phyloP scores from a whole-genome alignment of 2,797 vertebrate genomes.

The Falco biarmicus region DNA sequence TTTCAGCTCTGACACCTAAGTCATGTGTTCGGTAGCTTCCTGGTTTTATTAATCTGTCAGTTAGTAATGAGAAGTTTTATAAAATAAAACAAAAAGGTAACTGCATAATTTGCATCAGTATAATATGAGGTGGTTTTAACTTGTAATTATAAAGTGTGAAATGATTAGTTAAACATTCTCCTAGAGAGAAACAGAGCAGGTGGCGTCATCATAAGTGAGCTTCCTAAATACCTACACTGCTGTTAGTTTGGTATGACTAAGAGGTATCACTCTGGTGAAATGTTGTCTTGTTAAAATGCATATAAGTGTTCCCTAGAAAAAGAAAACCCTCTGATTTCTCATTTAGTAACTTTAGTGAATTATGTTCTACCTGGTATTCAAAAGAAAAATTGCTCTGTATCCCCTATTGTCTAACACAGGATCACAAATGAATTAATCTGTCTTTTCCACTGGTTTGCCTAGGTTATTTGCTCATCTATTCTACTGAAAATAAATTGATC shows the following conservation, averaged over 20 bases:
- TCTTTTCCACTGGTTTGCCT: neutral
- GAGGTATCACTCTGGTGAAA: neutral
- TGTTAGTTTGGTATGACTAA: neutral
- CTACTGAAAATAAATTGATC: neutral
- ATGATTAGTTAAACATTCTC: neutral
- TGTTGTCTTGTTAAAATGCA: neutral
- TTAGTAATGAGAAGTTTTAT: neutral
- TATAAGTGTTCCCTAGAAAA: neutral
- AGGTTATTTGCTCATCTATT: neutral
- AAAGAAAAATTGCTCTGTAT: neutral
- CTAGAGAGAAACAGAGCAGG: neutral
- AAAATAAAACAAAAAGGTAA: neutral
- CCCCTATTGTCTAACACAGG: neutral
- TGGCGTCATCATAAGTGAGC: neutral
- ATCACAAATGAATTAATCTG: neutral
- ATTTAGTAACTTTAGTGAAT: neutral
- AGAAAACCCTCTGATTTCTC: accelerated
- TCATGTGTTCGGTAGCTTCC: neutral
- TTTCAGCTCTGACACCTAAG: neutral
- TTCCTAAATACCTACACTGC: neutral
- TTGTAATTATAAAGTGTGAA: neutral
- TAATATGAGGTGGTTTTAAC: neutral
- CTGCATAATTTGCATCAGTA: neutral
- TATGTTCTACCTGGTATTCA: neutral
- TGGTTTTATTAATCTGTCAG: neutral